phyloP scores from a whole-genome alignment of 2,888 invertebrate genomes.

The Lepidonotus clava region DNA sequence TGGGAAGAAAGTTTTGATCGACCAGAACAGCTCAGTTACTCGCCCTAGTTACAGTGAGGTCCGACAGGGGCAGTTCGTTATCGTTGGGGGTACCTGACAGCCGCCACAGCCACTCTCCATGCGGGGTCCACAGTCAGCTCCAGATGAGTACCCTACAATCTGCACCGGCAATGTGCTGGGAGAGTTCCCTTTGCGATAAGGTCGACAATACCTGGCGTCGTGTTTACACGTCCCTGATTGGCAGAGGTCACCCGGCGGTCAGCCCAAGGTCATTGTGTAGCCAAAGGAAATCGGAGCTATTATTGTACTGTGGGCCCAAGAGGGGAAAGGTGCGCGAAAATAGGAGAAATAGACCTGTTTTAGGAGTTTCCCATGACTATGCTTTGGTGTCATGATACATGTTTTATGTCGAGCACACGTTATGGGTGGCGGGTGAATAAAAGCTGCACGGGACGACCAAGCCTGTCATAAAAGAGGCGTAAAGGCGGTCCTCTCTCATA shows the following conservation, averaged over 20 bases:
- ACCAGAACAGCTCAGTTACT: too few relatives aligned
- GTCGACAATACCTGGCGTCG: not conserved
- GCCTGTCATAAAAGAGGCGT: not conserved
- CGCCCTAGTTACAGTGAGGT: too few relatives aligned
- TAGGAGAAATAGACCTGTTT: too few relatives aligned
- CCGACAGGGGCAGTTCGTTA: too few relatives aligned
- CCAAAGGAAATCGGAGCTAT: not conserved
- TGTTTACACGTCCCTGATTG: slow-evolving; percentile 10
- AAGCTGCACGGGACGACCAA: not conserved
- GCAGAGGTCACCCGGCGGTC: not conserved
- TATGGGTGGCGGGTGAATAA: not conserved
- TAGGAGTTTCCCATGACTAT: not conserved
- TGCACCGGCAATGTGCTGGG: too few relatives aligned
- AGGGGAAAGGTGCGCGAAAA: not conserved
- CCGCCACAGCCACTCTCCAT: too few relatives aligned
- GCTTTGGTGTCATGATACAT: not conserved
- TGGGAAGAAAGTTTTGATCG: too few relatives aligned
- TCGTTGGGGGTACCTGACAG: too few relatives aligned
- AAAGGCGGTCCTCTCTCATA: too few relatives aligned
- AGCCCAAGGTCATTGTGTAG: not conserved
- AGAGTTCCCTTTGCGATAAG: too few relatives aligned
- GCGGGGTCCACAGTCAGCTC: too few relatives aligned
- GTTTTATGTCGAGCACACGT: not conserved
- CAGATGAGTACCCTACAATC: too few relatives aligned
- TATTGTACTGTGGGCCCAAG: not conserved